Base-by-base conservation (phyloP, 1,140 invertebrate genomes). In the Drosophila navojoa region DNA sequence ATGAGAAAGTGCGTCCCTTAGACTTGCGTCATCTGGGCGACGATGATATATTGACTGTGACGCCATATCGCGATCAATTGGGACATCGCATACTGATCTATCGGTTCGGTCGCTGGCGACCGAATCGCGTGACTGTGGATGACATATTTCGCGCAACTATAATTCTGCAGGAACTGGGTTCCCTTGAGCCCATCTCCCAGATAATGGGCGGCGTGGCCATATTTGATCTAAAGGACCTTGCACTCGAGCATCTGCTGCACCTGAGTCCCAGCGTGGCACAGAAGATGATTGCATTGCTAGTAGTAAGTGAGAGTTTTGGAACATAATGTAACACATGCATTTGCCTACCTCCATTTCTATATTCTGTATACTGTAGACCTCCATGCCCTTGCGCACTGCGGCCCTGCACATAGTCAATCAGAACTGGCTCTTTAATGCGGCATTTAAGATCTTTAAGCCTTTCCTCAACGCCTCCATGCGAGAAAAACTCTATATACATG, bases 361-460 rank as follows among this genome's bases (percentile, higher is more conserved):
- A 22, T 22, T 22, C 9, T 6, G 6, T 32, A 59, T 67, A 93
- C 93, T 57, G 2, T 87, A 95, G 93, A 95, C 95, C 0, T 94
- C 95, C 57, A 96, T 96, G 85, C 96, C 96, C 0, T 94, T 96
- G 74, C 95, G 94, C 40, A 96, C 95, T 0, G 92, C 96, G 66
- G 95, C 96, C 0, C 94, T 97, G 42, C 96, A 97, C 89, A 95
- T 97, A 44, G 93, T 97, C 0, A 94, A 96, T 79, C 95, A 97
- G 78, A 95, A 96, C 0, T 96, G 96, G 95, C 91, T 96, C 0
- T 97, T 97, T 80, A 96, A 96, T 79, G 95, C 95, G 35, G 95
- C 96, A 22, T 97, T 95, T 85, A 94, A 94, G 52, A 94, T 96
- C 6, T 96, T 97, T 81, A 96, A 96, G 79, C 96, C 96, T 0